Conservation (phyloP, 2,888 invertebrate genomes). For the Clistopyga incitator region DNA sequence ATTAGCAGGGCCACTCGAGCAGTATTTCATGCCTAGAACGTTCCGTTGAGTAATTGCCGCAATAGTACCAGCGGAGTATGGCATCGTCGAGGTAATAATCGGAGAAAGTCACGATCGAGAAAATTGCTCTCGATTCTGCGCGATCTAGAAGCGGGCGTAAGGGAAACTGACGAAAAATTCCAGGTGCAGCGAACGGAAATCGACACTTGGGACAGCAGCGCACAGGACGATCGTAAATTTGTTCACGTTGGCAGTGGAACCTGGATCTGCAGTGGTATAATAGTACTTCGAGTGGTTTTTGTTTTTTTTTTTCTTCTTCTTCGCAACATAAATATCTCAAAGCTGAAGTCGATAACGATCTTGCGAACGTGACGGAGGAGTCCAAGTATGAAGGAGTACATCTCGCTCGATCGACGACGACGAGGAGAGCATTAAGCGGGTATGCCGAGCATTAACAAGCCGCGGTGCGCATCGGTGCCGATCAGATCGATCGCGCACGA, state of each 20-base stretch:
- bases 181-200: slow-evolving; percentile 20
- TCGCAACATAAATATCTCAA: slow-evolving; percentile 54
- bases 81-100: slow-evolving; percentile 36
- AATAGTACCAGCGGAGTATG: not conserved
- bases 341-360: slow-evolving; percentile 59
- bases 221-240: slow-evolving; percentile 56
- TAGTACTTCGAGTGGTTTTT: not conserved
- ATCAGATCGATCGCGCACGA: slow-evolving; percentile 63
- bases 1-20: not conserved
- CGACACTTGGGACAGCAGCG: slow-evolving; percentile 3
- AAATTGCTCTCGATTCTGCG: slow-evolving; percentile 13
- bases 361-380: slow-evolving; percentile 50
- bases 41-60: slow-evolving; percentile 17
- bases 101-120: slow-evolving; percentile 38
- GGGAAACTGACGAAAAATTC: slow-evolving; percentile 17
- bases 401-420: slow-evolving; percentile 27
- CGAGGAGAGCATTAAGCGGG: slow-evolving; percentile 17
- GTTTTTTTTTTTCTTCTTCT: slow-evolving; percentile 29
- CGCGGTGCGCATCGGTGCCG: slow-evolving; percentile 55
- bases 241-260: not conserved
- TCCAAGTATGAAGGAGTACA: slow-evolving; percentile 51
- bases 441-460: slow-evolving; percentile 44
- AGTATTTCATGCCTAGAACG: not conserved
- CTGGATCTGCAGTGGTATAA: slow-evolving; percentile 24
- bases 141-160: slow-evolving; percentile 15